phyloP scores from a whole-genome alignment of 2,888 invertebrate genomes.

The Campoletis raptor region DNA sequence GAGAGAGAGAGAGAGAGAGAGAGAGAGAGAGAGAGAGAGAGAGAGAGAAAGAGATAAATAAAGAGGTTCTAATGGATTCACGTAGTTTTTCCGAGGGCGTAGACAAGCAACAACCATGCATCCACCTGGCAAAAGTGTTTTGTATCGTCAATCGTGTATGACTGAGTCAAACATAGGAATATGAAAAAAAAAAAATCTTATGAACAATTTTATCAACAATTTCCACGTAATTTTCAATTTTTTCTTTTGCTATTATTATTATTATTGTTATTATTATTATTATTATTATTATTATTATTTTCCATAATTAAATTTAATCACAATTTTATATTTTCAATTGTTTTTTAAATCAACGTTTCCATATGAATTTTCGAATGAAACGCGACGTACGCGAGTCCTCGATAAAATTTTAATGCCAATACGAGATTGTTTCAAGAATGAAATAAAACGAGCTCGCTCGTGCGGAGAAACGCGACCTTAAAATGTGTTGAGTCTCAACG shows the following conservation, averaged over 20 bases:
- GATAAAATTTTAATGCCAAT: slow-evolving; percentile 37
- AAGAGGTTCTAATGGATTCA: slow-evolving; percentile 54
- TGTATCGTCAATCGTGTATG: slow-evolving; percentile 29
- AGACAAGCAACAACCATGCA: not conserved
- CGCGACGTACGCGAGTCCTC: not conserved
- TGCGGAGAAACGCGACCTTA: slow-evolving; percentile 68
- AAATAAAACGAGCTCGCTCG: slow-evolving; percentile 16
- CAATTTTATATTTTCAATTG: not conserved
- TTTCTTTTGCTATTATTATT: not conserved
- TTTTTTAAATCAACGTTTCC: not conserved
- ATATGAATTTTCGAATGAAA: not conserved
- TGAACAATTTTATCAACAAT: not conserved
- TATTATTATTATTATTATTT: not conserved
- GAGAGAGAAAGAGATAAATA: slow-evolving; percentile 49
- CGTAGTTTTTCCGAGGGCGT: slow-evolving; percentile 61
- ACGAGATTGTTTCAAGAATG: slow-evolving; percentile 40
- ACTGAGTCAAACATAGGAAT: slow-evolving; percentile 16
- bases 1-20: slow-evolving; percentile 34
- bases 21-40: not conserved
- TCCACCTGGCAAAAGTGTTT: slow-evolving; percentile 43
- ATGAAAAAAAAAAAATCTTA: not conserved
- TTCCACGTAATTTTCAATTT: not conserved
- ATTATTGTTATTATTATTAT: not conserved
- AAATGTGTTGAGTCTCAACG: not conserved
- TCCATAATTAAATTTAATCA: too few species aligned